Base-by-base conservation (phyloP, 2,888 invertebrate genomes). In the Auanema freiburgensis region DNA sequence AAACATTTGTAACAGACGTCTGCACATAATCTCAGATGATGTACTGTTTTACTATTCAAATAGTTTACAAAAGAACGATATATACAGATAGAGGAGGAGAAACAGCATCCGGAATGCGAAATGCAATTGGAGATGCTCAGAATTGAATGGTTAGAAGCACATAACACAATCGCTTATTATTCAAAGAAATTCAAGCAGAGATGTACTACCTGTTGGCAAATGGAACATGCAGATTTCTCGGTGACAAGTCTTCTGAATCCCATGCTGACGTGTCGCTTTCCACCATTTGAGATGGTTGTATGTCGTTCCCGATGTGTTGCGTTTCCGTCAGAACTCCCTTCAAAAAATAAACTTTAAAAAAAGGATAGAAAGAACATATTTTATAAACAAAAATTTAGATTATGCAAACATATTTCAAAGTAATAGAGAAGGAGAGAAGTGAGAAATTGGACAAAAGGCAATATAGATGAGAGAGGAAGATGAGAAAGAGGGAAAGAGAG, bases 141-240 rank as follows among this genome's bases (percentile, higher is more conserved):
- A 33, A n/a, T 52, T 3, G 23, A 21, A 52, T 52, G 18, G 21
- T 11, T n/a, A n/a, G 40, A 23, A 51, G 40, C 18, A 51, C 3
- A 51, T 23, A 51, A 51, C 49, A 18, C 18, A 49, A 6, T 3
- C 4, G 18, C 4, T 18, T 6, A n/a, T n/a, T n/a, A n/a, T n/a
- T n/a, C n/a, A n/a, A n/a, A n/a, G n/a, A n/a, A n/a, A n/a, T n/a
- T n/a, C n/a, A n/a, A n/a, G n/a, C n/a, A n/a, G n/a, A n/a, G n/a
- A n/a, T n/a, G n/a, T n/a, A 33, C 24, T 14, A 52, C 59, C 59
- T 59, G 59, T 59, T 53, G 42, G 41, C 53, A 53, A 59, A 59
- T 10, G 59, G 52, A 14, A 59, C 53, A 23, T 59, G 51, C 2
- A 59, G 59, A 49, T 57, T 57, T 11, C 59, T 41, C 1, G 59